Base-by-base conservation (phyloP, 1,140 invertebrate genomes). In the Diabrotica undecimpunctata region DNA sequence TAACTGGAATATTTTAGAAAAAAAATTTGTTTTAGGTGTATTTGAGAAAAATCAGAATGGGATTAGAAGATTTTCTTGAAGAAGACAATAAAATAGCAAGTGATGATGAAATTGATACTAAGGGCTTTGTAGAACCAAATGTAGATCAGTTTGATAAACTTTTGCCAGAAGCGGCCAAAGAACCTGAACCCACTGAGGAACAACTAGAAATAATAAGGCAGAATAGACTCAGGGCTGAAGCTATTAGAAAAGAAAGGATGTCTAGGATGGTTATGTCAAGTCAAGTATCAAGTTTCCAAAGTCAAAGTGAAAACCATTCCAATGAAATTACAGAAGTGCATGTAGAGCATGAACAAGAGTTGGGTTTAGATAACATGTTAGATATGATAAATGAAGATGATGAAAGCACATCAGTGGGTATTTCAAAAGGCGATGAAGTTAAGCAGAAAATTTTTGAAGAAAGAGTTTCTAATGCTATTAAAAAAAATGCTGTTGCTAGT, bases 21-120 rank as follows among this genome's bases (percentile, higher is more conserved):
- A n/a, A n/a, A 25, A 25, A 25, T 25, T 25, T 25, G 25, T 73
- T 74, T 52, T 62, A 78, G 76, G 76, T 75, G 10, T 70, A 75
- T 62, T 54, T 78, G 25, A 79, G 76, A 62, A 74, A 65, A 69
- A 74, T 77, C 39, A 64, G 76, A 36, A 11, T 78, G 25, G 8
- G 72, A 36, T 8, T 69, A 52, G 74, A 71, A 59, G 70, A 75
- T 53, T 46, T 46, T 46, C n/a, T 10, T 46, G 8, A 46, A 6
- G 74, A 72, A 58, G 69, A 75, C 14, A 66, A 74, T 38, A 67
- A 66, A 57, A 60, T 62, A 25, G 60, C 65, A 36, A 38, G 54
- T 36, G 72, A 70, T 66, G 62, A 67, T 68, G 57, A 71, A 65
- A 51, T 62, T 50, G 69, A 71, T 58, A 62, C 65, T 57, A 70